These are phyloP conservation scores for Epinotia demarniana DNA, from an alignment of 2,888 invertebrate species.

Conservation along the genomic window DNA sequence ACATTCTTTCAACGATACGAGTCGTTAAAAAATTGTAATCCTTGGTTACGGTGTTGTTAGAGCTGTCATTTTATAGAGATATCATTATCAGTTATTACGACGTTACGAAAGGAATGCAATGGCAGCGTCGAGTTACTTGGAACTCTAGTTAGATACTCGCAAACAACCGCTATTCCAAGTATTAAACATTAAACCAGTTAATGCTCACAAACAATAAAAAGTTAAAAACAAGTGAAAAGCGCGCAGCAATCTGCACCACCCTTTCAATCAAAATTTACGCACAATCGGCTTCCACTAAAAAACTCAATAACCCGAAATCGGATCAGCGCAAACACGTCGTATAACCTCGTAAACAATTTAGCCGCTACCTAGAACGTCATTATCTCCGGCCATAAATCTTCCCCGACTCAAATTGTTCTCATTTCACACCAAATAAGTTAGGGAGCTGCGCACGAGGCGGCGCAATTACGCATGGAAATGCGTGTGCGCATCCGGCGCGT, in stretches of 20 bases:
- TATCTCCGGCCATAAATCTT: slow-evolving; percentile 73
- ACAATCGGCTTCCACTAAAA: slow-evolving; percentile 14
- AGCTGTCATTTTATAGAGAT: slow-evolving; percentile 34
- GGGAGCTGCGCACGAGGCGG: slow-evolving; percentile 28
- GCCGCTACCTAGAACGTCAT: slow-evolving; percentile 51
- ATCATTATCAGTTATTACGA: slow-evolving; percentile 34
- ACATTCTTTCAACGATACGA: slow-evolving; percentile 28
- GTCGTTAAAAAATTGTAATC: slow-evolving; percentile 31
- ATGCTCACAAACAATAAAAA: not conserved
- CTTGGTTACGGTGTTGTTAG: slow-evolving; percentile 31
- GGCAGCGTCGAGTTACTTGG: slow-evolving; percentile 17
- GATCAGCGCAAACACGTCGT: slow-evolving; percentile 39
- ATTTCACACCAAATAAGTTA: slow-evolving; percentile 81
- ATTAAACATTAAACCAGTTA: not conserved
- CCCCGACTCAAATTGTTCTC: slow-evolving; percentile 73
- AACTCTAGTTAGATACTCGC: slow-evolving; percentile 1
- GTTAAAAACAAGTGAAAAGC: not conserved
- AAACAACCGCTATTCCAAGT: slow-evolving; percentile 12
- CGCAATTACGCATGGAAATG: slow-evolving; percentile 49
- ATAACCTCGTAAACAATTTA: slow-evolving; percentile 45
- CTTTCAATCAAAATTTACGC: slow-evolving; percentile 27
- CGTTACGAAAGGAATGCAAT: slow-evolving; percentile 7
- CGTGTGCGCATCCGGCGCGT: slow-evolving; percentile 24
- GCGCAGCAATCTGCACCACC: not conserved
- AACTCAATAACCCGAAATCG: slow-evolving; percentile 24